These are phyloP conservation scores for Fragum whitleyi DNA, from an alignment of 2,888 invertebrate species.

Conservation along the genomic window DNA sequence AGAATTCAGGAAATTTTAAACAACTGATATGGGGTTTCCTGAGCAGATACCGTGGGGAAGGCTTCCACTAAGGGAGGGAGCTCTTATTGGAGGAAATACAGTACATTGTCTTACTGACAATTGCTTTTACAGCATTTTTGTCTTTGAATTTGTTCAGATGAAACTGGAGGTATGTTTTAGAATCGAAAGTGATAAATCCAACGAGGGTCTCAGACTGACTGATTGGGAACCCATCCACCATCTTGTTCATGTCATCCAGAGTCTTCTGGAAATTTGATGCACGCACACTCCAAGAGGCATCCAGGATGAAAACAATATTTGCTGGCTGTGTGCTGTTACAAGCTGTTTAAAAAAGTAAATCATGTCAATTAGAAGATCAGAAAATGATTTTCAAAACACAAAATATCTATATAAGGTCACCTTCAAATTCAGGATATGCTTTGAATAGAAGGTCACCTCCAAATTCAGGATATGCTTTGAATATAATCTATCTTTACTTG, in stretches of 20 bases:
- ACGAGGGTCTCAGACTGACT: slow-evolving; percentile 72
- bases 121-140: slow-evolving; percentile 71
- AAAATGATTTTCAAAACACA: too few relatives aligned
- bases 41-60: too few relatives aligned
- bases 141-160: slow-evolving; percentile 77
- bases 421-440: too few relatives aligned
- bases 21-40: too few relatives aligned
- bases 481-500: too few relatives aligned
- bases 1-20: too few relatives aligned
- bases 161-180: slow-evolving; percentile 75
- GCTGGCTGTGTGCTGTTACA: slow-evolving; percentile 70
- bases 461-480: too few relatives aligned
- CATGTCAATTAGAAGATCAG: too few relatives aligned
- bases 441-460: too few relatives aligned
- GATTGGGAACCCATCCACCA: slow-evolving; percentile 74
- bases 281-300: slow-evolving; percentile 79
- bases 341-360: slow-evolving; percentile 52
- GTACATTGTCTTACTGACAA: slow-evolving; percentile 65
- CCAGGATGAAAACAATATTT: slow-evolving; percentile 80
- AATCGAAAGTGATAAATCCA: slow-evolving; percentile 74
- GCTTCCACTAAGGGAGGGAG: too few relatives aligned
- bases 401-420: too few relatives aligned
- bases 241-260: slow-evolving; percentile 74
- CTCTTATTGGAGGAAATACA: too few relatives aligned
- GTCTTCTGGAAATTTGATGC: slow-evolving; percentile 74